Evolutionary conservation across 2,888 invertebrate genomes (phyloP), one percentile per base, ranked within the genome.

Genomic region (Chelonus formosanus): DNA sequence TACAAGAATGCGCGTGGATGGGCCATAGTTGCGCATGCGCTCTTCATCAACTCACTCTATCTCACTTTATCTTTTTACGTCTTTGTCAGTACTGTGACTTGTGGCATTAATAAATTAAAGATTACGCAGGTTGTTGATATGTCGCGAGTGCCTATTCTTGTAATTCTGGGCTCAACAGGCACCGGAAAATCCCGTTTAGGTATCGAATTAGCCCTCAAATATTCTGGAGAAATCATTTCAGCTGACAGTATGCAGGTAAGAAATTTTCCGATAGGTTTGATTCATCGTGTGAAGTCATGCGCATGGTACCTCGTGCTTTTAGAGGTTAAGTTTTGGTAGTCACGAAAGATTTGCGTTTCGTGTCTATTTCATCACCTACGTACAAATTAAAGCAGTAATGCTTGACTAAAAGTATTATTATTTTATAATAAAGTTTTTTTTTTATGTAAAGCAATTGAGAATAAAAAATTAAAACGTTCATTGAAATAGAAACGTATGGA

Each of bases 161-260:
- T 97, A 59, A 91, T 99, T 85, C 88, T 98, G 73, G 99, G 99
- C 75, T 92, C 97, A 43, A 99, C 99, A 48, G 99, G 98, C 6
- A 92, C 95, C 4, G 99, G 99, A 65, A 99, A 99, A 87, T 97
- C 98, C 1, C 97, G 97, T 85, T 86, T 99, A 74, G 94, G 96
- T 65, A 88, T 99, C 67, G 94, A 97, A 86, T 86, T 99, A 71
- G 97, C 97, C 0, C 89, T 90, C 77, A 90, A 88, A 80, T 96
- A 93, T 84, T 88, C 88, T 73, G 94, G 96, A 35, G 98, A 98
- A 88, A 92, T 99, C 66, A 93, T 99, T 68, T 97, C 97, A 80
- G 97, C 98, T 0, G 99, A 99, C 89, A 97, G 98, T 31, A 98
- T 99, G 97, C 99, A 99, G 91, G 96, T 96, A 78, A 76, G 79